These are phyloP conservation scores for Drosophila tripunctata DNA, from an alignment of 2,888 invertebrate genomes.

Conservation along the genomic window DNA sequence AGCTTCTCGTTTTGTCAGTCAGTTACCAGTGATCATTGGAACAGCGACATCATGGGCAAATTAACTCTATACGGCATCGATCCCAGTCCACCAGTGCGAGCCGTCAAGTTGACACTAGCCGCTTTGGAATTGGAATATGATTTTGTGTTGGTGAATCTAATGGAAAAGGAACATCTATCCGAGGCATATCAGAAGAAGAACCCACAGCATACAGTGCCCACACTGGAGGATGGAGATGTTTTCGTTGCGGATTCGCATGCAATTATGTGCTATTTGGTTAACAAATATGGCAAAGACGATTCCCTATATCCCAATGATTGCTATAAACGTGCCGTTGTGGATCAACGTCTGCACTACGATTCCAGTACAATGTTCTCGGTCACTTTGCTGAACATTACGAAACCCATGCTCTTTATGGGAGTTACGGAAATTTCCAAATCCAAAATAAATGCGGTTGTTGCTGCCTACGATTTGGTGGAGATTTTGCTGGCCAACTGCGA, in stretches of 20 bases:
- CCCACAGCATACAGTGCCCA: slow-evolving; percentile 80
- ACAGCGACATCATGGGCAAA: slow-evolving; percentile 54
- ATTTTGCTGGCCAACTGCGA: slow-evolving; percentile 34
- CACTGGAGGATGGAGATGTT: slow-evolving; percentile 72
- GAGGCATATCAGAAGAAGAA: slow-evolving; percentile 76
- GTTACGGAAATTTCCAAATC: slow-evolving; percentile 36
- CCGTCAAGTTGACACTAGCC: slow-evolving; percentile 86
- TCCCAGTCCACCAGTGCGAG: slow-evolving; percentile 86
- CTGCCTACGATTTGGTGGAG: slow-evolving; percentile 43
- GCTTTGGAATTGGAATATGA: slow-evolving; percentile 86
- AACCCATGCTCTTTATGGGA: neutral
- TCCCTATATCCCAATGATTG: slow-evolving; percentile 78
- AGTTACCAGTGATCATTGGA: neutral
- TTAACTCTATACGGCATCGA: slow-evolving; percentile 63
- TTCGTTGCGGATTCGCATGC: slow-evolving; percentile 81
- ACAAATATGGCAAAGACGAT: slow-evolving; percentile 74
- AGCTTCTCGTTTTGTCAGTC: slow-evolving; percentile 1
- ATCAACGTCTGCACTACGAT: slow-evolving; percentile 60
- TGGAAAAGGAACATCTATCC: slow-evolving; percentile 52
- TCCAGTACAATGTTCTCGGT: slow-evolving; percentile 24
- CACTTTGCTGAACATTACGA: slow-evolving; percentile 12
- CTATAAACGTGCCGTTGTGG: slow-evolving; percentile 60
- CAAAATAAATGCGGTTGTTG: slow-evolving; percentile 30
- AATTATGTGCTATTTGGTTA: slow-evolving; percentile 75
- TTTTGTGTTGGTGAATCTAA: slow-evolving; percentile 49